Evolutionary conservation across 2,888 invertebrate genomes (phyloP), one percentile per base, ranked within the genome.

Genomic region (Xiphydria camelus): DNA sequence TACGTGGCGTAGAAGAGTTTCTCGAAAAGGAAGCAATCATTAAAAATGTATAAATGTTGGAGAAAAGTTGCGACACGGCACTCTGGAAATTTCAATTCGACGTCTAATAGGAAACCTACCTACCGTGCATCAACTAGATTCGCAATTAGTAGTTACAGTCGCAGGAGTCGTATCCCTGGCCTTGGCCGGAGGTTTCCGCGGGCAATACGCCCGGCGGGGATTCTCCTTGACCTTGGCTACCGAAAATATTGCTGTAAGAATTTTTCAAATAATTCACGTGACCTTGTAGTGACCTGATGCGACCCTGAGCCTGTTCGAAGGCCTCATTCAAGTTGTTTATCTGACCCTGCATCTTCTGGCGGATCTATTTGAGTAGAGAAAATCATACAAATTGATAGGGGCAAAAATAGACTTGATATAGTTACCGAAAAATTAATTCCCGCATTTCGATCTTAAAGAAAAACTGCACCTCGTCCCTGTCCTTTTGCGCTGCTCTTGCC

Each of bases 261-360:
- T 69, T 74, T 49, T 85, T 86, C 42, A 86, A 67, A 33, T 84
- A 82, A 29, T 80, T 78, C 2, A 86, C 82, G 49, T 86, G 85
- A 5, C 81, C 83, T 61, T 85, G 85, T 9, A 87, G 73, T 10
- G 81, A 79, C 21, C 82, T 79, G 9, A 86, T 81, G 15, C 85
- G 76, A 56, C 83, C 80, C 59, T 86, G 85, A 0, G 84, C 85
- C 61, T 86, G 78, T 44, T 85, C 83, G 54, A 86, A 85, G 54
- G 83, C 85, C 60, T 86, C 86, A 61, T 83, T 84, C 47, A 87
- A 69, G 59, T 80, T 83, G 49, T 80, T 83, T 34, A 87, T 82
- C 65, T 87, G 86, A 12, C 82, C 77, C 60, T 86, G 85, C 83
- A 87, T 85, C 50, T 84, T 82, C 65, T 85, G 84, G 39, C 87